Evolutionary conservation across 2,797 vertebrate species (phyloP).

Genomic region (Centropyge bicolor): DNA sequence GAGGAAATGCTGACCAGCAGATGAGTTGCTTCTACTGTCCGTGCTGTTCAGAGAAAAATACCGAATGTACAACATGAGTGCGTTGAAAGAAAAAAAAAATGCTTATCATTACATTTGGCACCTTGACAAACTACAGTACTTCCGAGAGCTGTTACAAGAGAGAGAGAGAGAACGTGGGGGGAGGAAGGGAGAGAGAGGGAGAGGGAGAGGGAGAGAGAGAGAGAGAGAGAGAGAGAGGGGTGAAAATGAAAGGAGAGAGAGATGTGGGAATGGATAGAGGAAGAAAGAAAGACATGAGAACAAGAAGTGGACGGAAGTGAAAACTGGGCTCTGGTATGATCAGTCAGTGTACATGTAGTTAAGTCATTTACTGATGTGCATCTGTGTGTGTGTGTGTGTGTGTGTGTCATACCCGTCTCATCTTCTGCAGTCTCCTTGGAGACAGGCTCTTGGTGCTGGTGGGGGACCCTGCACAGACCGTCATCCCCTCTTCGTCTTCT

Average conservation of each 20-base stretch:
- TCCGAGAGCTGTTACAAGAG: conserved; percentile 57
- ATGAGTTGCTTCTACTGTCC: conserved; percentile 76
- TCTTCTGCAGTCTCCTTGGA: conserved; percentile 87
- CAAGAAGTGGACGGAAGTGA: conserved; percentile 54
- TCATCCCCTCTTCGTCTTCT: conserved; percentile 87
- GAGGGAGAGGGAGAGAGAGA: conserved; percentile 15
- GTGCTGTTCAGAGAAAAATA: conserved; percentile 64
- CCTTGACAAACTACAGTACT: conserved; percentile 75
- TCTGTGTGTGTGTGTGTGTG: conserved; percentile 50
- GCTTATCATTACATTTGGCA: conserved; percentile 81
- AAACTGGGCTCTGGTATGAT: conserved; percentile 58
- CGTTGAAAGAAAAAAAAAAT: conserved; percentile 61
- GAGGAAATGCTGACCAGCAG: conserved; percentile 83
- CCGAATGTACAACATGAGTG: conserved; percentile 66
- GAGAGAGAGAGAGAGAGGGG: conserved; percentile 7
- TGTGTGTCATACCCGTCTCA: conserved; percentile 77
- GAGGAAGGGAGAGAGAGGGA: neutral
- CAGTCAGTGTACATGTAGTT: conserved; percentile 59
- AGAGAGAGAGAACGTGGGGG: conserved; percentile 7
- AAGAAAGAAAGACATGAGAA: too few relatives aligned
- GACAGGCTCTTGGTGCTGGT: conserved; percentile 90
- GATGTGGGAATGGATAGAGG: neutral
- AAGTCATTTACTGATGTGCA: conserved; percentile 65
- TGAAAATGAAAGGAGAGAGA: conserved; percentile 39
- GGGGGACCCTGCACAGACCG: conserved; percentile 84